Conservation (phyloP, 2,888 invertebrate species). For the Pseudeuparius sepicola region DNA sequence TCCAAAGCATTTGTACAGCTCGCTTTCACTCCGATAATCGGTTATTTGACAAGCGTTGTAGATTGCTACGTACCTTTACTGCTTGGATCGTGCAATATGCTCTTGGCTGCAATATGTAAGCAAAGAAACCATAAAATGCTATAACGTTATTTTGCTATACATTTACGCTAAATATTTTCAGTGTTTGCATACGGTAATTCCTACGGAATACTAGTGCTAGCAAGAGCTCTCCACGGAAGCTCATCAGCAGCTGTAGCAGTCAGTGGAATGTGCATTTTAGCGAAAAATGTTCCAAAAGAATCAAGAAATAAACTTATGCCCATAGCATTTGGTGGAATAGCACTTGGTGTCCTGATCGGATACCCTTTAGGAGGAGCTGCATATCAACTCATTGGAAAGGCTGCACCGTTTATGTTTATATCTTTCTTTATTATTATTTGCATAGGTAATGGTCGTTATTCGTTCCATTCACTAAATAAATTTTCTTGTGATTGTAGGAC, state of each 20-base stretch:
- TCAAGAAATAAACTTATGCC: slow-evolving; percentile 64
- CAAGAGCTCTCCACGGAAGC: slow-evolving; percentile 68
- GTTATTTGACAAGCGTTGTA: slow-evolving; percentile 52
- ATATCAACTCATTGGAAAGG: slow-evolving; percentile 66
- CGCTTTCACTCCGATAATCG: slow-evolving; percentile 64
- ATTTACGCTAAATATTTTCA: too few relatives aligned
- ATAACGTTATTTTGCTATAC: slow-evolving; percentile 4
- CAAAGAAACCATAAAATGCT: slow-evolving; percentile 18
- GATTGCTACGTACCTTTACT: slow-evolving; percentile 61
- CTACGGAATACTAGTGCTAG: slow-evolving; percentile 57
- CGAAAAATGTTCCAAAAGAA: slow-evolving; percentile 47
- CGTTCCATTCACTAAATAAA: slow-evolving; percentile 9
- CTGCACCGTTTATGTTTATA: slow-evolving; percentile 63
- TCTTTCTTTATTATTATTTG: slow-evolving; percentile 47
- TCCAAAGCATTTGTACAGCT: slow-evolving; percentile 76
- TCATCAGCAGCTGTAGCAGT: slow-evolving; percentile 73
- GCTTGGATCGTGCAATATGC: slow-evolving; percentile 56
- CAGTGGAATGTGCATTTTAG: slow-evolving; percentile 72
- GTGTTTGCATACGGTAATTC: slow-evolving; percentile 68
- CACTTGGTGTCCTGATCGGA: slow-evolving; percentile 68
- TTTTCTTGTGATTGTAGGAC: slow-evolving; percentile 23
- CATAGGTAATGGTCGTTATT: slow-evolving; percentile 39
- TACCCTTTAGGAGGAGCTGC: slow-evolving; percentile 73
- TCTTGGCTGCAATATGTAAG: slow-evolving; percentile 60
- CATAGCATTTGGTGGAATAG: slow-evolving; percentile 68